A percentile compares a stretch with the other conserved stretches of the same genome.
These are phyloP conservation scores for Sclerurus mexicanus DNA, from an alignment of 2,113 vertebrate genomes.

Conservation along the genomic window DNA sequence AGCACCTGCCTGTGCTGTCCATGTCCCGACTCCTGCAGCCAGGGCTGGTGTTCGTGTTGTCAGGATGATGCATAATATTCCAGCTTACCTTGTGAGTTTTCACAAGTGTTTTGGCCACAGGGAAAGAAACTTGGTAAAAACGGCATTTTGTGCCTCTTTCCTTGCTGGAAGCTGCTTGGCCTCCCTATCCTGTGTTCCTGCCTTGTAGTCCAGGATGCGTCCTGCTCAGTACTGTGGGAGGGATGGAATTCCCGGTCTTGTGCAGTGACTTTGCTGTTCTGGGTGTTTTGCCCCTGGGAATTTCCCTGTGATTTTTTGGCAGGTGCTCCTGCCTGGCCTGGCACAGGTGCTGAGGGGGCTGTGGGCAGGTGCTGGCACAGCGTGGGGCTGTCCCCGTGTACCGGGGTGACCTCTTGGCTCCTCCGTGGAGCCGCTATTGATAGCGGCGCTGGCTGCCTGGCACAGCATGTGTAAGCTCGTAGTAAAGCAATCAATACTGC, in stretches of 20 bases:
- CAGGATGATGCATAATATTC: neutral
- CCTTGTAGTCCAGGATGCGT: rapidly evolving
- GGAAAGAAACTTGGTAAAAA: neutral
- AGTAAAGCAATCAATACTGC: neutral
- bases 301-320: neutral
- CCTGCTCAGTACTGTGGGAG: rapidly evolving
- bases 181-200: neutral
- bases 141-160: rapidly evolving
- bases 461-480: neutral
- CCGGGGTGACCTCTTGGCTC: neutral
- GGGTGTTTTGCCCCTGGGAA: rapidly evolving
- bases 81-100: neutral
- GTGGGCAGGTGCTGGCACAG: neutral
- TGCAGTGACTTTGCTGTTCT: neutral
- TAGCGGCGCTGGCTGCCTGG: neutral
- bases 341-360: neutral
- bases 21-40: rapidly evolving
- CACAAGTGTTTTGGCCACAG: rapidly evolving
- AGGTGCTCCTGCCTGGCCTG: neutral
- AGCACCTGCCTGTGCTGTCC: rapidly evolving
- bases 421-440: neutral
- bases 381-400: neutral
- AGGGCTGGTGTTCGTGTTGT: neutral
- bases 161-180: neutral
- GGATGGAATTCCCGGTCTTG: rapidly evolving